phyloP scores from a whole-genome alignment of 1,140 invertebrate species.

The Glossosoma conforme region DNA sequence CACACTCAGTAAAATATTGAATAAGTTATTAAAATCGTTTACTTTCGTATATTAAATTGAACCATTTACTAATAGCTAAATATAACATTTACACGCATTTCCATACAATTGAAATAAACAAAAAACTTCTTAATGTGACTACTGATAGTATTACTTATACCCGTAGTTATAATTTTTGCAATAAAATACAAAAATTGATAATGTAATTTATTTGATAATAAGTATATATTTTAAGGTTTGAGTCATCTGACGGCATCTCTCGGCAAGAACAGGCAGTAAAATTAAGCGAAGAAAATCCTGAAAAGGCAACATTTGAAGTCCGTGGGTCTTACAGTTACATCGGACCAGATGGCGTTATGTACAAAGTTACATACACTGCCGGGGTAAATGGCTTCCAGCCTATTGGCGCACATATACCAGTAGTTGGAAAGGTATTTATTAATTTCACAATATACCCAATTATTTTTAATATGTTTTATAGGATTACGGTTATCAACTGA shows the following conservation, averaged over 20 bases:
- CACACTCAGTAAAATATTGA: too few relatives aligned
- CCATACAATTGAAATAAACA: too few relatives aligned
- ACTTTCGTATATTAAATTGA: too few relatives aligned
- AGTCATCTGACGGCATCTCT: constrained; percentile 44
- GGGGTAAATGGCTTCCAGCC: constrained; percentile 70
- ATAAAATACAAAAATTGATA: too few relatives aligned
- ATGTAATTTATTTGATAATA: neutral
- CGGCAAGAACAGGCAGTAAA: constrained; percentile 41
- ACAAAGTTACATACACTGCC: constrained; percentile 63
- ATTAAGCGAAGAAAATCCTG: constrained; percentile 48
- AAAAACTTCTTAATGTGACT: too few relatives aligned
- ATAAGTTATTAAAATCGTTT: too few relatives aligned
- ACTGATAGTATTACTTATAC: too few relatives aligned
- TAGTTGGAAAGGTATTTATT: too few relatives aligned
- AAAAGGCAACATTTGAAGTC: constrained; percentile 39
- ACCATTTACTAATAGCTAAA: too few relatives aligned
- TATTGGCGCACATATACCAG: constrained; percentile 49
- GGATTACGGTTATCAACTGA: too few relatives aligned
- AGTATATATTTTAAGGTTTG: constrained; percentile 36
- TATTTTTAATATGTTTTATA: neutral
- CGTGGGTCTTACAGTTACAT: constrained; percentile 52
- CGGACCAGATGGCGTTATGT: constrained; percentile 51
- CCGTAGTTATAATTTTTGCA: too few relatives aligned
- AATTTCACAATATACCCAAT: neutral
- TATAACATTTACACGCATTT: too few relatives aligned